Base-by-base conservation (phyloP, 2,113 vertebrate species). In the Perca schrenkii region DNA sequence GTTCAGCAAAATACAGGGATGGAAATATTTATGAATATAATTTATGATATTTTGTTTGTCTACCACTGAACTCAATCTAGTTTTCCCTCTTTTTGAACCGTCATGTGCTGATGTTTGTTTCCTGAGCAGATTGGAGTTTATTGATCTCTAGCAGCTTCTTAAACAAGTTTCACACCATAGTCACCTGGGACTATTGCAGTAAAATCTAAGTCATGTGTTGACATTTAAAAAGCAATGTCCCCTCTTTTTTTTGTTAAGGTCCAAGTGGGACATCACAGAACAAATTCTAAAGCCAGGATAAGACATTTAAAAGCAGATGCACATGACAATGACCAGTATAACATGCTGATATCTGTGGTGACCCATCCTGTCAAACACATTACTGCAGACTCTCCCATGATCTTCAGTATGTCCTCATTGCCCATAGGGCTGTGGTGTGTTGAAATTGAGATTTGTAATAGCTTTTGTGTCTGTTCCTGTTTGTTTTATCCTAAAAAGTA, bases 1-100 rank as follows among this genome's bases (percentile, higher is more conserved):
- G 53, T 50, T 80, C 17, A 36, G 34, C 25, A 40, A 57, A 52
- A 71, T 36, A 11, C 34, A 8, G 25, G 36, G 60, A 63, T 52
- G 63, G 16, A 81, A 52, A 58, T 85, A 75, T 74, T 61, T 58
- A 76, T 62, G 22, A n/a, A n/a, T n/a, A n/a, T n/a, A n/a, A n/a
- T n/a, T n/a, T n/a, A n/a, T n/a, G n/a, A n/a, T n/a, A n/a, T n/a
- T n/a, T n/a, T n/a, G n/a, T n/a, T n/a, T n/a, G n/a, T n/a, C n/a
- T n/a, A n/a, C n/a, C n/a, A n/a, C n/a, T n/a, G n/a, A n/a, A n/a
- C n/a, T n/a, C n/a, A n/a, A n/a, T 67, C 46, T 14, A 6, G 11
- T 25, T 22, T 47, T 50, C 46, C 60, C 71, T 17, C 7, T 64
- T 28, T 54, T 54, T 81, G 21, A 34, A 56, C 34, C 64, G 8